These are phyloP conservation scores for Trididemnum clinides DNA, from an alignment of 23 tunicate genomes.

Conservation along the genomic window DNA sequence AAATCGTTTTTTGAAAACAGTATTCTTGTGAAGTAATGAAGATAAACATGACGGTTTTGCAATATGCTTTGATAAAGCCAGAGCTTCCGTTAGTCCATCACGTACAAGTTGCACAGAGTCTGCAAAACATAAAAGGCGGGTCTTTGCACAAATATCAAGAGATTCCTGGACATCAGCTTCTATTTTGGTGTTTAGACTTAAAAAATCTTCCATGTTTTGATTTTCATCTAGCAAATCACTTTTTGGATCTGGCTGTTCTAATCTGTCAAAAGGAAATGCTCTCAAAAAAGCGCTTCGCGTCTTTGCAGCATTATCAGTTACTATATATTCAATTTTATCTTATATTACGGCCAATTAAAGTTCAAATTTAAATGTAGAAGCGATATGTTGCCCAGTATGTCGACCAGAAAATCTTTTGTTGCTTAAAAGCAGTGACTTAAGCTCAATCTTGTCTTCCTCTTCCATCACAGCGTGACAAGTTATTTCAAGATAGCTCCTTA, in stretches of 20 bases:
- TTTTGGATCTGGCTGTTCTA: not conserved
- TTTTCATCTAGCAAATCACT: not conserved
- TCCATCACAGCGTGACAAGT: too few relatives aligned
- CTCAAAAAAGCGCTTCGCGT: not conserved
- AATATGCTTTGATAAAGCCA: not conserved
- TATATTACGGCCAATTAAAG: not conserved
- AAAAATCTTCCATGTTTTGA: not conserved
- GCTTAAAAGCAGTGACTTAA: too few relatives aligned
- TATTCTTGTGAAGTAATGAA: not conserved
- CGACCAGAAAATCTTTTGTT: not conserved
- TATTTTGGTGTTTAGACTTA: not conserved
- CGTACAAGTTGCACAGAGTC: slow-evolving; percentile 1
- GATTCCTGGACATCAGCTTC: not conserved
- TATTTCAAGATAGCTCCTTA: not conserved
- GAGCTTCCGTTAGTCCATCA: not conserved
- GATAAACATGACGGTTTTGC: slow-evolving; percentile 3
- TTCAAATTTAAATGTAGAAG: not conserved
- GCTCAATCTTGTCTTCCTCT: too few relatives aligned
- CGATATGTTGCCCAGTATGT: slow-evolving; percentile 14
- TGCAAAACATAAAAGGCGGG: not conserved
- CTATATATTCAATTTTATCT: not conserved
- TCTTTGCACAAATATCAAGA: not conserved
- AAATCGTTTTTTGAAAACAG: not conserved
- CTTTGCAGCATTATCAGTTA: slow-evolving; percentile 26
- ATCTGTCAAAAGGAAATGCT: not conserved